Evolutionary conservation across 1,140 invertebrate species (phyloP).

Genomic region (Mylabris phalerata): DNA sequence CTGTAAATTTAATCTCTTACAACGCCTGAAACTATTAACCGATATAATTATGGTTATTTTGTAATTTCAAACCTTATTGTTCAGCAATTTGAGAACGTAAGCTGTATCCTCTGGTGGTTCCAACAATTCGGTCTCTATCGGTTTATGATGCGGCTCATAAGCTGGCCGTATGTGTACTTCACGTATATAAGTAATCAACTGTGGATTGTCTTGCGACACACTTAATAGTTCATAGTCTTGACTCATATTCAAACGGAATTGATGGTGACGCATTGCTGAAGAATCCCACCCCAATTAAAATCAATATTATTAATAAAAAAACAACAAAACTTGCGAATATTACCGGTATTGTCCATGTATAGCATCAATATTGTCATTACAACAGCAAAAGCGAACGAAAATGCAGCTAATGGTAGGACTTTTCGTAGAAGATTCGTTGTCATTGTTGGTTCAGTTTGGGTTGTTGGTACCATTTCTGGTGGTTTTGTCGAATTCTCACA

Average conservation of each 20-base stretch:
- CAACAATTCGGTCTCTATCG: constrained; percentile 25
- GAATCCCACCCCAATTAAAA: background rate
- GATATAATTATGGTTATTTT: background rate
- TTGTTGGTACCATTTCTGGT: constrained; percentile 1
- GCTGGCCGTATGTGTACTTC: constrained; percentile 51
- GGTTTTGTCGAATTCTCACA: constrained; percentile 26
- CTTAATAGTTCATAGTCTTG: constrained; percentile 63
- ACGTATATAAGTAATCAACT: constrained; percentile 63
- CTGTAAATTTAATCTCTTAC: too few species aligned
- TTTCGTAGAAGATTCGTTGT: constrained; percentile 33
- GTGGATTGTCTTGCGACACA: constrained; percentile 64
- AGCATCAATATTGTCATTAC: constrained; percentile 58
- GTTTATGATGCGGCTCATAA: constrained; percentile 39
- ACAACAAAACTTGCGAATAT: constrained; percentile 14
- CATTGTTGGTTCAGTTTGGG: background rate
- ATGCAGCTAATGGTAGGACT: constrained; percentile 52
- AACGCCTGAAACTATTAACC: too few species aligned
- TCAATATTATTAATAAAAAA: background rate
- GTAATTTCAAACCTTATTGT: constrained; percentile 39
- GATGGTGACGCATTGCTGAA: constrained; percentile 56
- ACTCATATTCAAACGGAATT: constrained; percentile 64
- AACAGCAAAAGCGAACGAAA: constrained; percentile 58
- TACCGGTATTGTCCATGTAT: constrained; percentile 62
- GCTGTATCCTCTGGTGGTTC: constrained; percentile 33
- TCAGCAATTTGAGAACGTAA: constrained; percentile 39